phyloP scores from a whole-genome alignment of 2,888 invertebrate species.

The Salticus scenicus region DNA sequence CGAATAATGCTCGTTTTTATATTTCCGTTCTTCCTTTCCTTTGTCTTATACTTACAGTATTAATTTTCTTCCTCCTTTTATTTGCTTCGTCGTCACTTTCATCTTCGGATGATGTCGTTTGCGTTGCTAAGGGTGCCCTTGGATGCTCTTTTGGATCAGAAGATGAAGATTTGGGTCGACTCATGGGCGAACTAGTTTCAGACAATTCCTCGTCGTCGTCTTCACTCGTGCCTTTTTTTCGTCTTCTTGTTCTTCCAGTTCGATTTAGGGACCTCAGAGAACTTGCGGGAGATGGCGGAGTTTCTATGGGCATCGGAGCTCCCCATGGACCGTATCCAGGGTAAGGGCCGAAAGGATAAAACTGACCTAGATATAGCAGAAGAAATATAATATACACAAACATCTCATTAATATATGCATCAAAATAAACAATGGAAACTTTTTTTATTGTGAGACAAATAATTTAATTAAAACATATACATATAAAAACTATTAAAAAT shows the following conservation, averaged over 20 bases:
- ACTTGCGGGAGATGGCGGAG: constrained; percentile 65
- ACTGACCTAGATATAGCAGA: constrained; percentile 41
- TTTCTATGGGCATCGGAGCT: constrained; percentile 70
- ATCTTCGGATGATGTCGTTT: constrained; percentile 17
- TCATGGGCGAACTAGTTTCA: constrained; percentile 75
- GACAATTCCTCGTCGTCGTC: constrained; percentile 72
- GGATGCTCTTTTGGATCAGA: constrained; percentile 11
- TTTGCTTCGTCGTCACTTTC: constrained; percentile 20
- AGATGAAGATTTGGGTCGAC: constrained; percentile 69
- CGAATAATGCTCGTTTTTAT: too few relatives aligned
- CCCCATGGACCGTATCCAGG: constrained; percentile 72
- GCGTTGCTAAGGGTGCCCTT: neutral
- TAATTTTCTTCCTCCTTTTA: constrained; percentile 5
- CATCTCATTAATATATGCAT: too few relatives aligned
- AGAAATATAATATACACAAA: too few relatives aligned
- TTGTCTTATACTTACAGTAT: constrained; percentile 13
- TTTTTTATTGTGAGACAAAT: too few relatives aligned
- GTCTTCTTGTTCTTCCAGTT: constrained; percentile 77
- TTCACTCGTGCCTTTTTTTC: constrained; percentile 68
- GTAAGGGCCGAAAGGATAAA: constrained; percentile 63
- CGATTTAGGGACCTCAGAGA: constrained; percentile 80
- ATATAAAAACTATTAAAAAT: too few relatives aligned
- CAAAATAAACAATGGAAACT: too few relatives aligned
- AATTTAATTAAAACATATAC: too few relatives aligned
- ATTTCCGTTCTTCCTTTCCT: too few relatives aligned